Evolutionary conservation across 2,888 invertebrate genomes (phyloP).

Genomic region (Ochropleura plecta): DNA sequence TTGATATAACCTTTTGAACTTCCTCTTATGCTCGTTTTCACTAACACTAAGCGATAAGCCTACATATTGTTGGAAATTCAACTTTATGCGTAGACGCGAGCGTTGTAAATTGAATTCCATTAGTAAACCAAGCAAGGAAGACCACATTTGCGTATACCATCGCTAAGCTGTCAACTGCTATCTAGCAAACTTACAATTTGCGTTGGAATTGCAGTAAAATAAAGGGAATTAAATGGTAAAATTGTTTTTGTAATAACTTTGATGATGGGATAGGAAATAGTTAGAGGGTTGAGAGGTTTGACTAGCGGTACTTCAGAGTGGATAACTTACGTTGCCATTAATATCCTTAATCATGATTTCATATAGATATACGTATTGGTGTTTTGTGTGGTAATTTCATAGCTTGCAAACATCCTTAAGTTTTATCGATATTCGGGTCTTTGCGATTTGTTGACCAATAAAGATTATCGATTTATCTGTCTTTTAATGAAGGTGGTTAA

Average conservation of each 20-base stretch:
- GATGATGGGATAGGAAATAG: constrained; percentile 40
- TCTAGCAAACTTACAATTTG: constrained; percentile 54
- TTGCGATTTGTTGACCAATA: neutral
- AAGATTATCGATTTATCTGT: neutral
- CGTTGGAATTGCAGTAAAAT: constrained; percentile 37
- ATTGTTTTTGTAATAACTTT: constrained; percentile 38
- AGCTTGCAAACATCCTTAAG: neutral
- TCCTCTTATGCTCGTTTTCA: constrained; percentile 25
- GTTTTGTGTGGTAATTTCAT: neutral
- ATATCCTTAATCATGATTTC: constrained; percentile 17
- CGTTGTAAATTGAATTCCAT: neutral
- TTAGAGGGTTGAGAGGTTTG: constrained; percentile 31
- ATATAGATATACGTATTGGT: neutral
- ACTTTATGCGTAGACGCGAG: neutral
- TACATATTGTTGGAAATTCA: constrained; percentile 1
- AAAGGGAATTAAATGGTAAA: constrained; percentile 42
- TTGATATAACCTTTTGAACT: constrained; percentile 69
- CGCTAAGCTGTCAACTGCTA: constrained; percentile 62
- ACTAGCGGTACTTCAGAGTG: constrained; percentile 22
- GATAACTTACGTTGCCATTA: constrained; percentile 16
- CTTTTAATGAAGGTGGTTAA: neutral
- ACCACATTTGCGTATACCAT: constrained; percentile 66
- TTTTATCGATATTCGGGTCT: neutral
- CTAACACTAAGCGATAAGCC: neutral
- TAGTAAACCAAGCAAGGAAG: constrained; percentile 39